Evolutionary conservation across 2,797 vertebrate genomes (phyloP).

Genomic region (Lagodon rhomboides): DNA sequence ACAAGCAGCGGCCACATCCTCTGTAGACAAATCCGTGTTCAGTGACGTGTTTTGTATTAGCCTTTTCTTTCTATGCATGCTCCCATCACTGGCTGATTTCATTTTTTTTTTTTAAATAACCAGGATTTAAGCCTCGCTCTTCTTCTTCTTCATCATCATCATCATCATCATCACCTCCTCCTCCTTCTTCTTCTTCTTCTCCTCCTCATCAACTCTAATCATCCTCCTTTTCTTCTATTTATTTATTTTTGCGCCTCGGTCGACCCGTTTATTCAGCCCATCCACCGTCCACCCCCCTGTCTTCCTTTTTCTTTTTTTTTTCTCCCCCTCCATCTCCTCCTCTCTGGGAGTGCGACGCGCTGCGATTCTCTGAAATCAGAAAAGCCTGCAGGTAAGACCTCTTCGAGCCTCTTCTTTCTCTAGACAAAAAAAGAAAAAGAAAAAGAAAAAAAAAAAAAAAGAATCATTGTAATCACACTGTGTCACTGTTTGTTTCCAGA

Average conservation of each 20-base stretch:
- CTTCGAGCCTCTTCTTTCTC: slow-evolving; percentile 33
- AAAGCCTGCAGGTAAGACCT: slow-evolving; percentile 76
- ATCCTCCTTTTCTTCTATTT: slow-evolving; percentile 35
- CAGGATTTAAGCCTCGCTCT: too few species aligned
- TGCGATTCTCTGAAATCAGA: slow-evolving; percentile 60
- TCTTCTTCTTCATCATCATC: too few species aligned
- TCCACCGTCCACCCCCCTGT: slow-evolving; percentile 61
- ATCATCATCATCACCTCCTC: too few species aligned
- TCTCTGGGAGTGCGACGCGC: slow-evolving; percentile 77
- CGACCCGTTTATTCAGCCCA: slow-evolving; percentile 66
- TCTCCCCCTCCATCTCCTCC: slow-evolving; percentile 55
- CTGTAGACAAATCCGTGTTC: slow-evolving; percentile 80
- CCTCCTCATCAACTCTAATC: slow-evolving; percentile 28
- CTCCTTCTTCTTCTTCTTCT: too few species aligned
- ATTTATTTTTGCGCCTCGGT: slow-evolving; percentile 53
- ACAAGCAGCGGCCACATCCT: slow-evolving; percentile 80
- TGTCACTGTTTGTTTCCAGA: slow-evolving; percentile 21
- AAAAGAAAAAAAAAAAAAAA: too few species aligned
- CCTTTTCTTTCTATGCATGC: slow-evolving; percentile 55
- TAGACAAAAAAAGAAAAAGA: too few species aligned
- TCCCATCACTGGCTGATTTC: slow-evolving; percentile 57
- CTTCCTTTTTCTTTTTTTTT: slow-evolving; percentile 13
- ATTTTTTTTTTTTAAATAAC: slow-evolving; percentile 4
- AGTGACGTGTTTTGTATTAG: slow-evolving; percentile 84
- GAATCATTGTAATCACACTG: slow-evolving; percentile 29